Evolutionary conservation across 2,113 vertebrate genomes (phyloP).

Genomic region (Phalacrocorax pelagicus): DNA sequence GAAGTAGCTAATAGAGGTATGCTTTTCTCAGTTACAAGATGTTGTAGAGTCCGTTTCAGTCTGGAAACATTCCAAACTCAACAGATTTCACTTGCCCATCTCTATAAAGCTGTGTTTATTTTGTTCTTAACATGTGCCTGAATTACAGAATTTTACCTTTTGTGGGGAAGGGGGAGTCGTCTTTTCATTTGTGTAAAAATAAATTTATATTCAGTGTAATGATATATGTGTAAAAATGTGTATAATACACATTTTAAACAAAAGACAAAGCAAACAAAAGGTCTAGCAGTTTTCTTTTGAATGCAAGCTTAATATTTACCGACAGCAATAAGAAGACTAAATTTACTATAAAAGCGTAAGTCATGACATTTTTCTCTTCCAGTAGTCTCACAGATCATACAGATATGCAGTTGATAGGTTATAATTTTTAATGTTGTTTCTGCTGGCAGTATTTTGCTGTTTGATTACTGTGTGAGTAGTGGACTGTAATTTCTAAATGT

Average conservation of each 20-base stretch:
- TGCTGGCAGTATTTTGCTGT: background rate
- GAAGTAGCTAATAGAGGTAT: background rate
- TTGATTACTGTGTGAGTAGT: background rate
- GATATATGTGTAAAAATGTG: background rate
- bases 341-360: background rate
- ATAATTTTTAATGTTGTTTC: background rate
- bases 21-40: background rate
- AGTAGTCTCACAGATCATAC: background rate
- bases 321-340: background rate
- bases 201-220: background rate
- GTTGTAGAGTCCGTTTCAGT: background rate
- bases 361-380: background rate
- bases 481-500: constrained; percentile 2
- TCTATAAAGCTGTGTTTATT: background rate
- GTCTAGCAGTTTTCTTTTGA: background rate
- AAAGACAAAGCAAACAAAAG: background rate
- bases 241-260: background rate
- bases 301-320: background rate
- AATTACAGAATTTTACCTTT: background rate
- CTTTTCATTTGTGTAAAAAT: background rate
- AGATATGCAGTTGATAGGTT: background rate
- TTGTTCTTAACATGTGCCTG: background rate
- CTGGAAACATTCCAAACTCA: constrained; percentile 15
- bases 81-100: background rate
- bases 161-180: background rate